Base-by-base conservation (phyloP, 2,113 vertebrate genomes). In the Ranitomeya variabilis region DNA sequence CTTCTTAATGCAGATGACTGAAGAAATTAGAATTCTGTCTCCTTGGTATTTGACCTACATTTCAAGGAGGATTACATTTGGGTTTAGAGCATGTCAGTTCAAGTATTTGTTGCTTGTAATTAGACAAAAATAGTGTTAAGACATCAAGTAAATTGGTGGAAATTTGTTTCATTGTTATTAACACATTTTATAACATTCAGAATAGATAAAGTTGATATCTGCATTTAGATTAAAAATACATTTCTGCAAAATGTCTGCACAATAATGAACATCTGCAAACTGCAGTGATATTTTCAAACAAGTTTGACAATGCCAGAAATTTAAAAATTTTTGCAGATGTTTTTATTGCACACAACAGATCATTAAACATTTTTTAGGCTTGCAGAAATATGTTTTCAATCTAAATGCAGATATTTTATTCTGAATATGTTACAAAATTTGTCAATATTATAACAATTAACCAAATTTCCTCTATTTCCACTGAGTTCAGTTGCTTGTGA, bases 261-360 rank as follows among this genome's bases (percentile, higher is more conserved):
- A 55, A 71, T 84, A 84, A 84, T 45, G 57, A 84, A 84, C 64
- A 84, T 84, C 64, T 84, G 64, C 66, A 71, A 84, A 71, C 51
- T 18, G 83, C 57, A 54, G 71, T 71, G 66, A 51, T 51, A 84
- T 84, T 84, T 66, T 84, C 64, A 84, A 71, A 26, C 51, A 18
- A 71, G 83, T 57, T 66, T 84, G 66, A 57, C 55, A 84, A 84
- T 84, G 37, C 37, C 37, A 45, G 37, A 45, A 2, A 45, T 45
- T 45, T 4, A 1, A 45, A 45, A 4, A 4, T 45, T 45, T 71
- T 84, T 71, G 66, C 64, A 84, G 45, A 84, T 84, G 64, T 84
- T 84, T 71, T 84, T 84, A 84, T 71, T 55, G 64, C 71, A 71
- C 66, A 31, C 55, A 84, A 45, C 55, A 31, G 37, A 45, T 45